A percentile compares a stretch with the other conserved stretches of the same genome.
phyloP scores from a whole-genome alignment of 2,113 vertebrate species.

The Saguinus imperator region DNA sequence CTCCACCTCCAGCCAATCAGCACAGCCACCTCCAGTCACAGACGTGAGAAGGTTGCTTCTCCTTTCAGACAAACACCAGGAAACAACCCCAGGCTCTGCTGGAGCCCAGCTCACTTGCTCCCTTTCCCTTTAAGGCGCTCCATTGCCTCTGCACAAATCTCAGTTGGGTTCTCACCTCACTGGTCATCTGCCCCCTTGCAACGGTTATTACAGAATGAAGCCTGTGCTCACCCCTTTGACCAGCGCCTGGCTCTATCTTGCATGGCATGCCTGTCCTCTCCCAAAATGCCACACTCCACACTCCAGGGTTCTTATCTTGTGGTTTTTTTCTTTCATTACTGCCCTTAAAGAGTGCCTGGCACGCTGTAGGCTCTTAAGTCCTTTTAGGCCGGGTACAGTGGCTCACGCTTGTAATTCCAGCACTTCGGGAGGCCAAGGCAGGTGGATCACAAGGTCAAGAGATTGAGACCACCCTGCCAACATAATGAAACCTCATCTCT shows the following conservation, averaged over 20 bases:
- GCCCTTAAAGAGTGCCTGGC: not conserved
- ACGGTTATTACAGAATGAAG: fast-evolving
- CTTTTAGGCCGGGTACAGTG: no score
- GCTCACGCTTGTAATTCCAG: no score
- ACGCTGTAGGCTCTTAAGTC: not conserved
- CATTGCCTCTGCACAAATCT: not conserved
- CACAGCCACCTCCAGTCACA: not conserved
- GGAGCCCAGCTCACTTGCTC: not conserved
- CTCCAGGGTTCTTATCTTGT: not conserved
- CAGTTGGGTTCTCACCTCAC: no score
- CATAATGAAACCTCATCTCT: no score
- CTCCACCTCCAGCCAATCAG: not conserved
- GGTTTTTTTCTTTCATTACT: not conserved
- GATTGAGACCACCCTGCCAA: no score
- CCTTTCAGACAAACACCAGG: not conserved
- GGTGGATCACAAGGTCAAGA: no score
- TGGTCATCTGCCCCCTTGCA: fast-evolving
- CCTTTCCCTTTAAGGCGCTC: fast-evolving
- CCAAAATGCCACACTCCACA: not conserved
- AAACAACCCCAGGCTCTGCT: not conserved
- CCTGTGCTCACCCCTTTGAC: not conserved
- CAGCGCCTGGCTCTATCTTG: not conserved
- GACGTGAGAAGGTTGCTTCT: not conserved
- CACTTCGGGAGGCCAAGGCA: no score
- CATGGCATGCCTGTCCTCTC: not conserved